Conservation (phyloP, 2,888 invertebrate genomes). For the Hemaris fuciformis region DNA sequence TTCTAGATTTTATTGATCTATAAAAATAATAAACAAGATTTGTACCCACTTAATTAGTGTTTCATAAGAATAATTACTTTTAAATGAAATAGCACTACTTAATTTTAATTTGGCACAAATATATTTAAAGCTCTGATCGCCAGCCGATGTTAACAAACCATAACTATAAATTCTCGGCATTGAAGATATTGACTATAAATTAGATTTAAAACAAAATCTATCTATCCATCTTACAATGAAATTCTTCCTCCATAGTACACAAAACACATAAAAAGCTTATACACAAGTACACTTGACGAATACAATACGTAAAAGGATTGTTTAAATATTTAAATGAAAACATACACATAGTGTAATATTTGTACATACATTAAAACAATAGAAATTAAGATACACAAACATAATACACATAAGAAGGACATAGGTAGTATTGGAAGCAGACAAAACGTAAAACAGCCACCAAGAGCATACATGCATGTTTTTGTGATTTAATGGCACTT, state of each 20-base stretch:
- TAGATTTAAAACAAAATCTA: too few species aligned
- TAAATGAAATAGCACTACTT: too few species aligned
- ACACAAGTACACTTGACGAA: not conserved
- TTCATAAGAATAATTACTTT: too few species aligned
- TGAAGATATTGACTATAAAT: too few species aligned
- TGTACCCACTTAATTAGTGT: too few species aligned
- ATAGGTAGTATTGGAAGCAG: not conserved
- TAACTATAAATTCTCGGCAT: too few species aligned
- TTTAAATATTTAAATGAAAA: not conserved
- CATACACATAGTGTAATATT: not conserved
- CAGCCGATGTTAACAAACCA: too few species aligned
- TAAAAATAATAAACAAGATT: too few species aligned
- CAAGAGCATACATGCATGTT: not conserved
- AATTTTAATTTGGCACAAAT: too few species aligned
- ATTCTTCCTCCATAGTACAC: not conserved
- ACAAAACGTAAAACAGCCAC: not conserved
- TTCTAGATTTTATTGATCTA: too few species aligned
- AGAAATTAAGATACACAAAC: not conserved
- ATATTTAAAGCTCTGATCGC: too few species aligned
- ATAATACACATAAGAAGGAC: not conserved
- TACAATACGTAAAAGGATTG: not conserved
- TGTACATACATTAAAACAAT: not conserved
- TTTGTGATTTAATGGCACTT: not conserved
- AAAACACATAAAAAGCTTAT: not conserved
- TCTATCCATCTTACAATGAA: too few species aligned